Evolutionary conservation across 1,140 invertebrate genomes (phyloP).

Genomic region (Muscidifurax raptorellus): DNA sequence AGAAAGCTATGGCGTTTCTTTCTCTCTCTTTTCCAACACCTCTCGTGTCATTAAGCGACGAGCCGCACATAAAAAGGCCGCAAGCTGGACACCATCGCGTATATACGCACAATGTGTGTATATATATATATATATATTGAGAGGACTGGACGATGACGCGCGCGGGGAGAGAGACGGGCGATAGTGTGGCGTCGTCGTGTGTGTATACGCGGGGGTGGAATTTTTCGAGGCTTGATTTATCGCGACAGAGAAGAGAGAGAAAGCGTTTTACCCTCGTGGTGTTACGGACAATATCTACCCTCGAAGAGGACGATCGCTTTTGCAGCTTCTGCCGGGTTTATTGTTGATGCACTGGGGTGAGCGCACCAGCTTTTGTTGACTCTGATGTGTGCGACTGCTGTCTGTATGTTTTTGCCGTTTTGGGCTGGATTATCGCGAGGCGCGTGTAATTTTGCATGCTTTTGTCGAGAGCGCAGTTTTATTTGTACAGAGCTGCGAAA

Average conservation of each 20-base stretch:
- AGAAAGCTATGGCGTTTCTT: neutral
- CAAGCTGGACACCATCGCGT: conserved; percentile 8
- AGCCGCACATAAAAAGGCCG: neutral
- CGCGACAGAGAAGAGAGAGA: conserved; percentile 5
- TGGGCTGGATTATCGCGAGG: neutral
- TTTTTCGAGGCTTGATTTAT: conserved; percentile 24
- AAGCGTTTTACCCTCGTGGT: conserved; percentile 17
- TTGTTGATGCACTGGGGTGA: neutral
- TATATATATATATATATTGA: neutral
- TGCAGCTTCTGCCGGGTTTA: neutral
- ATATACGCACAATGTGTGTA: neutral
- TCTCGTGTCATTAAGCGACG: neutral
- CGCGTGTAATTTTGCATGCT: neutral
- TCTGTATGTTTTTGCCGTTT: neutral
- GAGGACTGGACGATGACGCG: too few relatives aligned
- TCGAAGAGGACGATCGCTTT: conserved; percentile 10
- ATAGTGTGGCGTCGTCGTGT: neutral
- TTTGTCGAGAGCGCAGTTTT: neutral
- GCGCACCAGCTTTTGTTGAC: neutral
- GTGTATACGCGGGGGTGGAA: conserved; percentile 15
- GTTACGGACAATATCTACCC: conserved; percentile 22
- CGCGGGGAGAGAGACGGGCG: neutral
- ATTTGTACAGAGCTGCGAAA: too few relatives aligned
- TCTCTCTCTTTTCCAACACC: neutral
- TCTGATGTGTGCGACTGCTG: neutral